Conservation (phyloP, 2,113 vertebrate species). For the Rhizomys pruinosus region DNA sequence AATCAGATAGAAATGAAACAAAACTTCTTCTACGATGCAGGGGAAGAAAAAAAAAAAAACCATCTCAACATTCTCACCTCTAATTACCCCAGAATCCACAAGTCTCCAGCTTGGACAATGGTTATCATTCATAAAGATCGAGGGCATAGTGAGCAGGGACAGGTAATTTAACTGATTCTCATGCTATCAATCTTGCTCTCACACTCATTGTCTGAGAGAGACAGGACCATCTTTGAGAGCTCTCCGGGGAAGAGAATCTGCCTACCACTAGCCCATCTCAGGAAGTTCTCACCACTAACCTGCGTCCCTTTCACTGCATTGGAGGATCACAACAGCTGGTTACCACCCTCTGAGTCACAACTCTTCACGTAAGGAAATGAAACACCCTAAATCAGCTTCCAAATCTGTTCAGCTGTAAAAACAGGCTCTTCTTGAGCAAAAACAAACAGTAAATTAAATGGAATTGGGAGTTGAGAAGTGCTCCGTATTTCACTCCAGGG, state of each 20-base stretch:
- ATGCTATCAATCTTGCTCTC: not conserved
- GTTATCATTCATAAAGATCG: not conserved
- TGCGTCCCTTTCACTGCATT: constrained; percentile 43
- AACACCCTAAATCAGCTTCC: constrained; percentile 84
- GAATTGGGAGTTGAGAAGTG: constrained; percentile 81
- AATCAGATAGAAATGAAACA: constrained; percentile 50
- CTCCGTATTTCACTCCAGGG: constrained; percentile 82
- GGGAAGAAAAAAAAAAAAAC: not conserved
- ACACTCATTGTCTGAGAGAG: not conserved
- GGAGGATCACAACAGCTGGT: constrained; percentile 72
- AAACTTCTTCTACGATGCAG: not conserved
- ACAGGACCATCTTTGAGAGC: not conserved
- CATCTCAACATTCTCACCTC: not conserved
- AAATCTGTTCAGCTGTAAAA: constrained; percentile 87
- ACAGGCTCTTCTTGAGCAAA: constrained; percentile 87
- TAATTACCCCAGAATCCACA: not conserved
- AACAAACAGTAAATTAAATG: constrained; percentile 86
- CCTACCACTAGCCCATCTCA: not conserved
- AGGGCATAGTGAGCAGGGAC: not conserved
- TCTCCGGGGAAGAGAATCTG: not conserved
- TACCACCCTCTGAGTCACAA: constrained; percentile 69
- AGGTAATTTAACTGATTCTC: not conserved
- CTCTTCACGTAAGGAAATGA: constrained; percentile 81
- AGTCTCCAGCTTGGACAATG: not conserved
- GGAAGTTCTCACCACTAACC: constrained; percentile 71